Evolutionary conservation across 2,888 invertebrate species (phyloP).

Genomic region (Rhopalosiphum nymphaeae): DNA sequence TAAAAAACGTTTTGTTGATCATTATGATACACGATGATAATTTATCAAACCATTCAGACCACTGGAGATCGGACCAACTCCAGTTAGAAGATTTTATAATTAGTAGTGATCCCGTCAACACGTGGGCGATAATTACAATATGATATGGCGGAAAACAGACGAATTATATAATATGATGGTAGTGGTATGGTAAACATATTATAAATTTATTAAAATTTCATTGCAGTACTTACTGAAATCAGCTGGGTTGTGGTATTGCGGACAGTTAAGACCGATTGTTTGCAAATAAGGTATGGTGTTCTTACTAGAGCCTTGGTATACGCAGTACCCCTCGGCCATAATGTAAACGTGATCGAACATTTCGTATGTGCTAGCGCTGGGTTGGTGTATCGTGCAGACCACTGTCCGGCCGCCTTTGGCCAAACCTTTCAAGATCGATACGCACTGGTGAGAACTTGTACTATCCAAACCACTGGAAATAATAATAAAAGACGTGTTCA

Average conservation of each 20-base stretch:
- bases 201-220: not conserved
- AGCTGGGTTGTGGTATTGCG: conserved; percentile 76
- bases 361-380: conserved; percentile 75
- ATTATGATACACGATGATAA: not conserved
- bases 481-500: not conserved
- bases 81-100: conserved; percentile 31
- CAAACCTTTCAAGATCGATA: conserved; percentile 72
- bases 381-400: conserved; percentile 76
- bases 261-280: conserved; percentile 73
- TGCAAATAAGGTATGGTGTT: conserved; percentile 73
- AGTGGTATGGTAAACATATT: not conserved
- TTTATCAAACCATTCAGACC: not conserved
- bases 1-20: not conserved
- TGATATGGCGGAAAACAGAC: not conserved
- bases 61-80: not conserved
- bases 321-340: conserved; percentile 74
- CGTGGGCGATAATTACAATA: not conserved
- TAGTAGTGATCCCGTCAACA: not conserved
- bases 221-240: conserved; percentile 72
- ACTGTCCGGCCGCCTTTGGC: conserved; percentile 74
- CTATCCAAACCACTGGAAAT: conserved; percentile 75
- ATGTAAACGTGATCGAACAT: conserved; percentile 75
- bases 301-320: conserved; percentile 73
- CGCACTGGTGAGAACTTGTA: conserved; percentile 73
- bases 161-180: not conserved